Evolutionary conservation across 2,113 vertebrate genomes (phyloP).

Genomic region (Thymallus thymallus): DNA sequence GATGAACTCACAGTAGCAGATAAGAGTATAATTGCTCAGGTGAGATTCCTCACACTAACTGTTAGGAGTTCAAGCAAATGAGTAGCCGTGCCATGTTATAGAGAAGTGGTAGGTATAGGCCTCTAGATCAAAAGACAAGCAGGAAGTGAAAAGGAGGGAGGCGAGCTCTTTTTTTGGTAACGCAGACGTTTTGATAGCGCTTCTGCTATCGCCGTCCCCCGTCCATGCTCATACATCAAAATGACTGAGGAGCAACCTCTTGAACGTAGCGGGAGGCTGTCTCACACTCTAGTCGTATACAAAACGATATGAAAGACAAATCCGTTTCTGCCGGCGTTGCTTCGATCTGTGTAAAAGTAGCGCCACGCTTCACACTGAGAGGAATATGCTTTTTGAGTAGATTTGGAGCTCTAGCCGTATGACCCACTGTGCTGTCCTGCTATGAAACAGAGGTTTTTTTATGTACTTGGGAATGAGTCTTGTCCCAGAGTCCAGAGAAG

Average conservation of each 20-base stretch:
- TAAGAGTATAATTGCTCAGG: neutral
- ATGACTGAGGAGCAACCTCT: slow-evolving; percentile 20
- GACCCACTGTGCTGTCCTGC: slow-evolving; percentile 32
- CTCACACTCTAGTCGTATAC: slow-evolving; percentile 14
- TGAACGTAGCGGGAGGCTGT: slow-evolving; percentile 22
- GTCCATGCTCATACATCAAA: slow-evolving; percentile 20
- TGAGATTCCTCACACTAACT: neutral
- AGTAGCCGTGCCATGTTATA: slow-evolving; percentile 3
- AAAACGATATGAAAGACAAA: slow-evolving; percentile 48
- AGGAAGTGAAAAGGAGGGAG: neutral
- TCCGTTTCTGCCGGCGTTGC: neutral
- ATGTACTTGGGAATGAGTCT: slow-evolving; percentile 22
- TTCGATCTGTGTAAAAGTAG: slow-evolving; percentile 30
- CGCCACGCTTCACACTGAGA: slow-evolving; percentile 40
- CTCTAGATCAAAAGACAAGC: neutral
- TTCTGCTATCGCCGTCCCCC: neutral
- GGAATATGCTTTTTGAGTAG: slow-evolving; percentile 42
- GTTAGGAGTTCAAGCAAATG: neutral
- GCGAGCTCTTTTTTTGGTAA: slow-evolving; percentile 9
- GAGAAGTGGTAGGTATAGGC: slow-evolving; percentile 3
- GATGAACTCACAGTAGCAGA: neutral
- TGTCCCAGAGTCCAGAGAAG: slow-evolving; percentile 2
- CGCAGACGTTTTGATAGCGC: slow-evolving; percentile 4
- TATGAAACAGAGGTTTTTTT: slow-evolving; percentile 37
- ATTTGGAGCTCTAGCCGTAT: slow-evolving; percentile 45